Evolutionary conservation across 37 sponge, comb jelly and placozoan genomes (phyloP).

Genomic region (Beroe forskalii): DNA sequence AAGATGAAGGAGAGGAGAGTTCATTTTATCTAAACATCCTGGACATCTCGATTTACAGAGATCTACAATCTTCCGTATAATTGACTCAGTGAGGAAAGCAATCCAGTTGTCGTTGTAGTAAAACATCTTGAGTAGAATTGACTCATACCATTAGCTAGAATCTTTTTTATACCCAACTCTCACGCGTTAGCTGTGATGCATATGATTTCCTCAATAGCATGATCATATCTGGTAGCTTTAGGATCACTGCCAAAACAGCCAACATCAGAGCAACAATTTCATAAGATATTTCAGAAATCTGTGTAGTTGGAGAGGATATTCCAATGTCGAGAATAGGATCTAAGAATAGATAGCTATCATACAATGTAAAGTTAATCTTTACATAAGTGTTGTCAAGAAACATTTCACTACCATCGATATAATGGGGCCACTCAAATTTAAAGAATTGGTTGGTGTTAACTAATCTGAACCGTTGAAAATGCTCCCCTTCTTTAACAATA

Average conservation of each 20-base stretch:
- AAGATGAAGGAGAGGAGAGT: not conserved
- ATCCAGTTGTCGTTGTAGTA: not conserved
- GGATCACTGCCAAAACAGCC: not conserved
- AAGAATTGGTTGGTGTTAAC: not conserved
- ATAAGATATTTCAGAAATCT: not conserved
- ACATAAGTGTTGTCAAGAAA: not conserved
- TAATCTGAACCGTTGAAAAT: not conserved
- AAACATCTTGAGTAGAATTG: not conserved
- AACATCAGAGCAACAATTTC: not conserved
- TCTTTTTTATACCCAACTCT: not conserved
- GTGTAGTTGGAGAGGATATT: not conserved
- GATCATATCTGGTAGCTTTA: not conserved
- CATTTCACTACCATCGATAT: not conserved
- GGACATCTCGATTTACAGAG: not conserved
- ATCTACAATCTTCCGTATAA: not conserved
- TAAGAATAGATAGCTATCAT: not conserved
- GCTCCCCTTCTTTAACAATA: not conserved
- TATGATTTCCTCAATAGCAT: not conserved
- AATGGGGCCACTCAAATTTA: conserved; percentile 4
- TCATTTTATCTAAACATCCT: not conserved
- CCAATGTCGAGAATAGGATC: not conserved
- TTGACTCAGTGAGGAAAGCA: not conserved
- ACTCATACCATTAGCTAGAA: not conserved
- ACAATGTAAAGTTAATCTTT: not conserved
- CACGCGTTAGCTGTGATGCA: not conserved